Base-by-base conservation (phyloP, 2,888 invertebrate species). In the Neoitamus cyanurus region DNA sequence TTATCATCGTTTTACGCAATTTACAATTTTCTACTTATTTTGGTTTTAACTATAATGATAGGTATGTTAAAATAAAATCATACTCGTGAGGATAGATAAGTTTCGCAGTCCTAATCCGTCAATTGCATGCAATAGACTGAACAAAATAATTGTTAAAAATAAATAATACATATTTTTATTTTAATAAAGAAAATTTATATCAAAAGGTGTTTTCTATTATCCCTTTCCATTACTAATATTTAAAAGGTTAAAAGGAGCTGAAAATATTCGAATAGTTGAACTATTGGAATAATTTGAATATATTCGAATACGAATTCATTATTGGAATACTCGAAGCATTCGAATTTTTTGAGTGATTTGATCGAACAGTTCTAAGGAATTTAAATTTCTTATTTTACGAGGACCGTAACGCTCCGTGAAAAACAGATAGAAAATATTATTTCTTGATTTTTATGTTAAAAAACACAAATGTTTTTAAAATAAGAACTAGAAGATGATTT, bases 101-200 rank as follows among this genome's bases (percentile, higher is more conserved):
- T 9, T 73, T 73, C 25, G 42, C 11, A 42, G 20, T 77, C 37
- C 13, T 42, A 77, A 20, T 25, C 42, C 28, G 77, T 77, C 77
- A 77, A 77, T 77, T 77, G 37, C 5, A 46, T 42, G 28, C 42
- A 77, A 77, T 77, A 77, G 77, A 77, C 77, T 77, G 77, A 77
- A 1, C 28, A 20, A 15, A 9, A 30, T 9, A 70, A 70, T 70
- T 70, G 70, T 70, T 70, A 70, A 25, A 28, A 30, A 6, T 30
- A 70, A 48, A 7, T 7, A 48, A 48, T 5, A 48, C 20, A 48
- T 20, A 48, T 31, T 70, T 70, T 70, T 70, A 70, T 70, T 70
- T 70, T 70, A 70, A 70, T 70, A 70, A 70, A 70, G n/a, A 48
- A 30, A 70, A 70, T 31, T 7, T 70, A 6, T 1, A 70, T 48